Evolutionary conservation across 2,888 invertebrate species (phyloP), one percentile per base, ranked within the genome.

Genomic region (Agrochola lychnidis): DNA sequence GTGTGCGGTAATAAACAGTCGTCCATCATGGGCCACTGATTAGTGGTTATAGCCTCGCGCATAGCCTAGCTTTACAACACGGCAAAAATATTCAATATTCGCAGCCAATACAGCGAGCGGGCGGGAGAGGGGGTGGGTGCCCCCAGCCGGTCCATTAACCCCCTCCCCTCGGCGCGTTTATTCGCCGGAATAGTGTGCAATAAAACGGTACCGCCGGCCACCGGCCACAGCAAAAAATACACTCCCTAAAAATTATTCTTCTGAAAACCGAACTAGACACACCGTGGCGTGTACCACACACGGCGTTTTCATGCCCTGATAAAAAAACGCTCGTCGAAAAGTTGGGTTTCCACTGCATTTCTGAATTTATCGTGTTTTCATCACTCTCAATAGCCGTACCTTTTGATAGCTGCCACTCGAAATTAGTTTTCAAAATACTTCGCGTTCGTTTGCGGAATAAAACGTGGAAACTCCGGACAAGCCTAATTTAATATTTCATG

Each of bases 141-240:
- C 81, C 83, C 80, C 91, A 88, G 84, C 85, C 90, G 91, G 93
- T 94, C 95, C 95, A 95, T 95, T 95, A 95, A 93, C 92, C 93
- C 92, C 93, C 82, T 73, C 91, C 93, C 92, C 90, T 83, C 79
- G 78, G 83, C 93, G 91, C 94, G 94, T 95, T 95, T 96, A 96
- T 96, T 94, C 94, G 92, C 92, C 93, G 94, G 95, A 94, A 95
- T 96, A 95, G 96, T 95, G 94, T 92, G 96, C 95, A 96, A 95
- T 96, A 96, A 96, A 96, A 95, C 92, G 94, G 93, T 93, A 94
- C 91, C 92, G 91, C 90, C 92, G 93, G 92, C 93, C 93, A 92
- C 89, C 91, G 92, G 92, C 93, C 94, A 91, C 93, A 92, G 93
- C 92, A 95, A 95, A 95, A 95, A 95, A 95, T 94, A 94, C 92